phyloP scores from a whole-genome alignment of 2,113 vertebrate species.

The Ciconia stormi region DNA sequence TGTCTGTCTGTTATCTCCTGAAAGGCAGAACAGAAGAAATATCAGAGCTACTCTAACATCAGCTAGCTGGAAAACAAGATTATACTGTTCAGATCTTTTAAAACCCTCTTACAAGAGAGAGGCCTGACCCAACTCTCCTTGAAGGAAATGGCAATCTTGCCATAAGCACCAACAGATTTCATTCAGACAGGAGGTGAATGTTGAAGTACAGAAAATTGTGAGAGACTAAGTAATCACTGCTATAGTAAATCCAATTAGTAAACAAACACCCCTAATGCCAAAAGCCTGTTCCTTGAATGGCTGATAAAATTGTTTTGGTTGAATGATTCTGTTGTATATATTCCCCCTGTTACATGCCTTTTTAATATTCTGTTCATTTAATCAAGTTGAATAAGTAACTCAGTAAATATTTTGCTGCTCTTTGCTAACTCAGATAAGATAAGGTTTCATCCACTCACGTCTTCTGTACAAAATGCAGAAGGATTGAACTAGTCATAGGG shows the following conservation, averaged over 20 bases:
- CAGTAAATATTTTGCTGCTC: conserved; percentile 14
- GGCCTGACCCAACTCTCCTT: neutral
- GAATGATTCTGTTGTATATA: neutral
- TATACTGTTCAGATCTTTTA: neutral
- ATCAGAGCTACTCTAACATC: neutral
- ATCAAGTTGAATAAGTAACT: neutral
- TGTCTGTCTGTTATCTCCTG: neutral
- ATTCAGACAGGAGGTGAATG: neutral
- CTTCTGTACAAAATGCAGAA: neutral
- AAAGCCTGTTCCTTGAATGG: neutral
- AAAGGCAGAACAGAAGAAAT: neutral
- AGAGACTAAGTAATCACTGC: neutral
- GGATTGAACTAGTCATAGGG: neutral
- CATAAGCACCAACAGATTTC: neutral
- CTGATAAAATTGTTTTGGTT: neutral
- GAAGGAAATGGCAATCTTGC: neutral
- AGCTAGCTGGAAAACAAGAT: neutral
- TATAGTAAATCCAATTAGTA: conserved; percentile 28
- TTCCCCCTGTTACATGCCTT: neutral
- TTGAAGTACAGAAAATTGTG: neutral
- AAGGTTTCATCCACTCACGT: neutral
- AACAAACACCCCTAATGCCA: neutral
- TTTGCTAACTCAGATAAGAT: neutral
- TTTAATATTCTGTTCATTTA: conserved; percentile 31
- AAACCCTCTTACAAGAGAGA: neutral